These are phyloP conservation scores for Phaonia tiefii DNA, from an alignment of 2,888 invertebrate genomes.

Conservation along the genomic window DNA sequence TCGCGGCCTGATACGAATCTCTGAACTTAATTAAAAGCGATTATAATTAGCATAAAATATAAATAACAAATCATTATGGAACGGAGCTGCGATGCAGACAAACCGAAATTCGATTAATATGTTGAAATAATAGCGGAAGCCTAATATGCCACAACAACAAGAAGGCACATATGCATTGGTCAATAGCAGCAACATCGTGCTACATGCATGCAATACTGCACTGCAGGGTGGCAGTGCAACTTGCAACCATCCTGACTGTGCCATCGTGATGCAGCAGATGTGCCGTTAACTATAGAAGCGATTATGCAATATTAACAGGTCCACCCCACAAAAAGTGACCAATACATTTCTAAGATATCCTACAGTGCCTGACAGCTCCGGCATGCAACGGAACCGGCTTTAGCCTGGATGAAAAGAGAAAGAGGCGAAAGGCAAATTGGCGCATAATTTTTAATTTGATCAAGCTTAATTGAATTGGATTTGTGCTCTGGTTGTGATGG, in stretches of 20 bases:
- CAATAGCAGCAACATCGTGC: background rate
- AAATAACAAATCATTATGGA: slow-evolving; percentile 48
- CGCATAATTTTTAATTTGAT: slow-evolving; percentile 69
- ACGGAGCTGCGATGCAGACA: slow-evolving; percentile 17
- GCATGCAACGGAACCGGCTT: slow-evolving; percentile 42
- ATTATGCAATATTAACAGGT: slow-evolving; percentile 68
- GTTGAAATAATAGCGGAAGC: slow-evolving; percentile 48
- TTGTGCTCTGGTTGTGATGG: slow-evolving; percentile 22
- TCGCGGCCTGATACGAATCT: slow-evolving; percentile 40
- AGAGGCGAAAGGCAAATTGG: slow-evolving; percentile 59
- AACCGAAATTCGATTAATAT: slow-evolving; percentile 55
- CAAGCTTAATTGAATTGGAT: slow-evolving; percentile 54
- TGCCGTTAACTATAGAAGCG: slow-evolving; percentile 58
- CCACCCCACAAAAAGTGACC: slow-evolving; percentile 60
- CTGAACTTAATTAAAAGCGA: slow-evolving; percentile 55
- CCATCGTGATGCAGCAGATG: background rate
- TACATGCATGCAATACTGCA: background rate
- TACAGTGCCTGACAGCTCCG: slow-evolving; percentile 38
- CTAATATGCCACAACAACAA: slow-evolving; percentile 6
- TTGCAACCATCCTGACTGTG: too few species aligned
- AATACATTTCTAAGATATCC: slow-evolving; percentile 35
- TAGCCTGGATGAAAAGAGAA: slow-evolving; percentile 27
- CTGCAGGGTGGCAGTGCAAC: background rate
- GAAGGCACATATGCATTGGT: slow-evolving; percentile 9
- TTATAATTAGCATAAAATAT: slow-evolving; percentile 61